Evolutionary conservation across 2,797 vertebrate species (phyloP), one percentile per base, ranked within the genome.

Genomic region (Eremophila alpestris): DNA sequence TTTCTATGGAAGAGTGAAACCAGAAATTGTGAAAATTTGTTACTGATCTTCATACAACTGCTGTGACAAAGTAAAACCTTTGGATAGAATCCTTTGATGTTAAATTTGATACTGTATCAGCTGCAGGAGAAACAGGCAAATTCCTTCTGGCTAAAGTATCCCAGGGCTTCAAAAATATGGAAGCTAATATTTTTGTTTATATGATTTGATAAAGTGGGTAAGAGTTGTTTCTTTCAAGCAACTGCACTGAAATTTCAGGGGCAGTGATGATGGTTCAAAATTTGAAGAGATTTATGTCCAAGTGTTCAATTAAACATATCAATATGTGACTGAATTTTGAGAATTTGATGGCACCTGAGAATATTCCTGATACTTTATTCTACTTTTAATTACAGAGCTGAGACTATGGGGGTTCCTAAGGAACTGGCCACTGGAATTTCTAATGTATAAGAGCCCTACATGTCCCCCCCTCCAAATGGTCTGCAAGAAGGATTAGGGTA

Each of bases 391-490:
- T 85, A 52, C 19, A 75, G 26, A 83, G 17, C 16, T 73, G 24
- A 43, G 8, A 80, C 20, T 78, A 5, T 5, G 26, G 8, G 7
- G 2, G 1, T 30, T 93, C 38, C 52, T 56, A 56, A 48, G 29
- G 30, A 71, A 58, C 30, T 26, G 29, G 8, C 26, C 12, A 30
- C 7, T 69, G 52, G 36, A 83, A 73, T 64, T 76, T 54, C 48
- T 80, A 36, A 15, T 20, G 10, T 41, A 45, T 32, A 22, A 76
- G 62, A 58, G 60, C 22, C 14, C 11, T 55, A 21, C 13, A 7
- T n/a, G 38, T 49, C 8, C 3, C 13, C 1, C 11, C 0, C 0
- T 38, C 38, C 11, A 12, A 56, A 60, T 21, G 27, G 38, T 56
- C 40, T 78, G 6, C 22, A 46, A 60, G 69, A 74, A 38, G 21